Conservation (phyloP, 2,888 invertebrate species). For the Tribolium freemani region DNA sequence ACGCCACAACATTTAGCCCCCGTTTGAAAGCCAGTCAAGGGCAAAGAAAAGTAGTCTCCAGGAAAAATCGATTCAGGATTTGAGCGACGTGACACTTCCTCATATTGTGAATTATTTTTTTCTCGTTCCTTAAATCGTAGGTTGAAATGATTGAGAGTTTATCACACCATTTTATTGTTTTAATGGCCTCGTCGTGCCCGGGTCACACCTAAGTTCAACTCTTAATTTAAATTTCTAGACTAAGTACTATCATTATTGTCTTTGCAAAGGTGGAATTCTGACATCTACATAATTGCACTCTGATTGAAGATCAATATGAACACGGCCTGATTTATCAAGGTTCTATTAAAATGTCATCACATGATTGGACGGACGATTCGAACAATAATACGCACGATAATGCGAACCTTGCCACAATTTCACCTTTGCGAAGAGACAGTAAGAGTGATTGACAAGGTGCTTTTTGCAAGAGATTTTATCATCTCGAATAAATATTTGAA, state of each 20-base stretch:
- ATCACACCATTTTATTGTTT: slow-evolving; percentile 28
- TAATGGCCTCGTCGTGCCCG: slow-evolving; percentile 29
- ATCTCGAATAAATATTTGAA: too few relatives aligned
- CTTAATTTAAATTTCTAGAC: slow-evolving; percentile 30
- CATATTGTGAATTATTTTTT: slow-evolving; percentile 4
- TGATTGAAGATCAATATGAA: slow-evolving; percentile 30
- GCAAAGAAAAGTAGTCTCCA: slow-evolving; percentile 13
- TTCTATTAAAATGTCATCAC: slow-evolving; percentile 34
- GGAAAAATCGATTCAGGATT: slow-evolving; percentile 3
- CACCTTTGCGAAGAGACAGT: slow-evolving; percentile 23
- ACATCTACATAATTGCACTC: slow-evolving; percentile 16
- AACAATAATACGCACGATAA: slow-evolving; percentile 31
- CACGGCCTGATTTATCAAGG: slow-evolving; percentile 36
- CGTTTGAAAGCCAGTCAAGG: slow-evolving; percentile 28
- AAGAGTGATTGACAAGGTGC: slow-evolving; percentile 15
- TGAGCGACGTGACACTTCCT: slow-evolving; percentile 31
- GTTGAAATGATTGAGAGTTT: slow-evolving; percentile 2
- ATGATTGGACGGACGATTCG: slow-evolving; percentile 16
- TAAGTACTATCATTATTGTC: slow-evolving; percentile 29
- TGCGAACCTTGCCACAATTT: slow-evolving; percentile 35
- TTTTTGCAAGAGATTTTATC: too few relatives aligned
- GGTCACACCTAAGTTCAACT: slow-evolving; percentile 30
- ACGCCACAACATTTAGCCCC: slow-evolving; percentile 23
- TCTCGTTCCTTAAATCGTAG: background rate
- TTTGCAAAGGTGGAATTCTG: slow-evolving; percentile 27